Conservation (phyloP, 1,140 invertebrate genomes). For the Papilio helenus region DNA sequence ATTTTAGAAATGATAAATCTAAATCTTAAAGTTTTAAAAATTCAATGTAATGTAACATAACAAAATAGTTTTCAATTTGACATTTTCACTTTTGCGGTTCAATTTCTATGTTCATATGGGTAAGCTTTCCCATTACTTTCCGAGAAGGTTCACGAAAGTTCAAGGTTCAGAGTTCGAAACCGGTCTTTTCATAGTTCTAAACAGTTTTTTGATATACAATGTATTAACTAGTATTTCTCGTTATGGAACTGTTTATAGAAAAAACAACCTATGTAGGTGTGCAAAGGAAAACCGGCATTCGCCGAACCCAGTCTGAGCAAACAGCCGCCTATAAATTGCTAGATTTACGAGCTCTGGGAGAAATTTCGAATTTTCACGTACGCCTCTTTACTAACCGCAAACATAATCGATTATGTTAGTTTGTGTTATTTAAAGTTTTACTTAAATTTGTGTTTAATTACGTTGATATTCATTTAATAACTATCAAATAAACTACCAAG, state of each 20-base stretch:
- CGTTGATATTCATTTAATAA: background rate
- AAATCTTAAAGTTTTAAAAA: too few species aligned
- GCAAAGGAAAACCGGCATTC: background rate
- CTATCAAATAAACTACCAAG: too few species aligned
- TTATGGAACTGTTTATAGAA: background rate
- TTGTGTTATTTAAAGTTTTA: background rate
- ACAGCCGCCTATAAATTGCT: slow-evolving; percentile 29
- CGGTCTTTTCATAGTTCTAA: background rate
- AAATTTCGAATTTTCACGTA: slow-evolving; percentile 18
- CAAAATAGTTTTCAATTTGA: too few species aligned
- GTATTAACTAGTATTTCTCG: background rate
- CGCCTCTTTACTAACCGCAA: slow-evolving; percentile 23
- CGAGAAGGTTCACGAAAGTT: too few species aligned
- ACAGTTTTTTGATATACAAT: background rate
- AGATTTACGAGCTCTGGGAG: slow-evolving; percentile 34
- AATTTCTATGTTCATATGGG: too few species aligned
- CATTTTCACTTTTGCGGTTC: too few species aligned
- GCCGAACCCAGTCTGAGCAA: slow-evolving; percentile 10
- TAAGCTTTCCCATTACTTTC: too few species aligned
- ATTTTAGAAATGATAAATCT: too few species aligned
- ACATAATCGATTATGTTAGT: slow-evolving; percentile 8
- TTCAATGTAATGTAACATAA: too few species aligned
- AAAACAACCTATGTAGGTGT: background rate
- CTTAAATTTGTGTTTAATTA: background rate
- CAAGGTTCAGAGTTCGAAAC: too few species aligned